phyloP scores from a whole-genome alignment of 2,797 vertebrate species.

The Falco biarmicus region DNA sequence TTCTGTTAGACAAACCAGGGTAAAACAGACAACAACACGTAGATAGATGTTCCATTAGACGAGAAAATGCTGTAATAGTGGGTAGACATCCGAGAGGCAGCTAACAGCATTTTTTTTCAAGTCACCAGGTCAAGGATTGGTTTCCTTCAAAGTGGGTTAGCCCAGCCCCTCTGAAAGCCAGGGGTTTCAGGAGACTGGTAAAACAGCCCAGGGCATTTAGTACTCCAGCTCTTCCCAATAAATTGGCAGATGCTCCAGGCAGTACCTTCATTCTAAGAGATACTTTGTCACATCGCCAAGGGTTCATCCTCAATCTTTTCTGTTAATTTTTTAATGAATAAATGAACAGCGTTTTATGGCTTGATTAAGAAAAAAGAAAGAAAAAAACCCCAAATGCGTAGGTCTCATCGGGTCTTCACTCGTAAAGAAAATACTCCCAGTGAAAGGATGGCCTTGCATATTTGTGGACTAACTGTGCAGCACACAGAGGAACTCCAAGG shows the following conservation, averaged over 20 bases:
- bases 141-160: not conserved
- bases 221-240: not conserved
- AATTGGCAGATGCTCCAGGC: not conserved
- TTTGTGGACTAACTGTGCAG: not conserved
- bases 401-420: not conserved
- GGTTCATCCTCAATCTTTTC: not conserved
- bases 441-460: not conserved
- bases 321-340: not conserved
- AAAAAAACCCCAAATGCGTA: not conserved
- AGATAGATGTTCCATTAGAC: not conserved
- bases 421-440: not conserved
- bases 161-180: not conserved
- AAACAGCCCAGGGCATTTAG: not conserved
- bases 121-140: not conserved
- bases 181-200: not conserved
- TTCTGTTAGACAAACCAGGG: not conserved
- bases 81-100: not conserved
- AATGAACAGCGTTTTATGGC: not conserved
- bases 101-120: not conserved
- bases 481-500: not conserved
- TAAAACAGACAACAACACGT: not conserved
- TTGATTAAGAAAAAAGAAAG: not conserved
- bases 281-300: not conserved
- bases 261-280: not conserved
- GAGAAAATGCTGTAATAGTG: fast-evolving